These are phyloP conservation scores for Pogonocichla stellata DNA, from an alignment of 2,113 vertebrate species.

Conservation along the genomic window DNA sequence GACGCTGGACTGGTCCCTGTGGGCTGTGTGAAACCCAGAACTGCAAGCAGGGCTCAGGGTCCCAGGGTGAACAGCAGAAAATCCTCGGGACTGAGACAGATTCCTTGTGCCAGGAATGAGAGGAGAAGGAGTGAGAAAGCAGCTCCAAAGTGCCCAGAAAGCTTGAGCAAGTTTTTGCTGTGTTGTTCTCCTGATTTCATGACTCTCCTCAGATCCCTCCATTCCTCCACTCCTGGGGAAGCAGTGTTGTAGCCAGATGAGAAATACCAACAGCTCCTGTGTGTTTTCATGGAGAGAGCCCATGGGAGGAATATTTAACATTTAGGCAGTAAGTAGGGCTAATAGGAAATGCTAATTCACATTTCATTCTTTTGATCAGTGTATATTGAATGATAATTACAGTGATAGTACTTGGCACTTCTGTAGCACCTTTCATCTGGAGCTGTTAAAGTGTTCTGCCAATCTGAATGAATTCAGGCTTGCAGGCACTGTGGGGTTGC, in stretches of 20 bases:
- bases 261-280: conserved; percentile 11
- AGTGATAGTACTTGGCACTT: conserved; percentile 55
- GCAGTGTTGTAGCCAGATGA: neutral
- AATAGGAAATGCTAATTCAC: conserved; percentile 68
- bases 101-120: neutral
- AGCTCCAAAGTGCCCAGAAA: neutral
- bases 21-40: neutral
- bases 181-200: neutral
- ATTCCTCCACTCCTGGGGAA: neutral
- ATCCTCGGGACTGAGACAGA: neutral
- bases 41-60: neutral
- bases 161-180: neutral
- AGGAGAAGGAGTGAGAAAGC: neutral
- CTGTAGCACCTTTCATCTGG: conserved; percentile 53
- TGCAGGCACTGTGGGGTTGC: neutral
- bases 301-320: conserved; percentile 41
- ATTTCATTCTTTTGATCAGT: conserved; percentile 66
- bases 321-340: conserved; percentile 44
- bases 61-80: neutral
- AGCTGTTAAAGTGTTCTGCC: conserved; percentile 23
- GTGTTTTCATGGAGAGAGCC: conserved; percentile 24
- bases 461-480: neutral
- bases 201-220: neutral
- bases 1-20: neutral
- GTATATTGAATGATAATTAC: conserved; percentile 61